Conservation (phyloP, 2,888 invertebrate species). For the Cistogaster globosa region DNA sequence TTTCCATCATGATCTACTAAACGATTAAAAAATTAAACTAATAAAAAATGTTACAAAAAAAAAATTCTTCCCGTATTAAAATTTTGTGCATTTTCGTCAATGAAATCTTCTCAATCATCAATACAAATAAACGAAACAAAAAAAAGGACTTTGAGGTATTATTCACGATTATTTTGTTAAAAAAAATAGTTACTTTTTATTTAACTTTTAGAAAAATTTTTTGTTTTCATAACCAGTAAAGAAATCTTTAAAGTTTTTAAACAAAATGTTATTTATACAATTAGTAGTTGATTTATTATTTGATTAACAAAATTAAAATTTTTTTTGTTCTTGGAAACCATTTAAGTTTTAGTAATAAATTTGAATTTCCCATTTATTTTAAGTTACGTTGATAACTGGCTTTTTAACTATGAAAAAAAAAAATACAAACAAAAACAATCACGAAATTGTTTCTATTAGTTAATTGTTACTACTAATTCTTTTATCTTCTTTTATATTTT, state of each 20-base stretch:
- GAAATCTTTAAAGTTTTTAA: constrained; percentile 38
- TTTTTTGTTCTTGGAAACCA: not conserved
- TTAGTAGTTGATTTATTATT: constrained; percentile 65
- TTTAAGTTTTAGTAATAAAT: constrained; percentile 41
- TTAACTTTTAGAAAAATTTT: constrained; percentile 65
- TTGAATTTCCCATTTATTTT: not conserved
- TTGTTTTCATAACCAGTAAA: constrained; percentile 40
- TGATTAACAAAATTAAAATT: constrained; percentile 36
- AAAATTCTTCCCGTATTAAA: constrained; percentile 65
- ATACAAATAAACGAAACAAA: constrained; percentile 65
- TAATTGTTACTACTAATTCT: constrained; percentile 60
- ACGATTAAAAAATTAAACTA: constrained; percentile 54
- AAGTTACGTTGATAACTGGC: constrained; percentile 42
- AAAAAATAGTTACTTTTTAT: constrained; percentile 63
- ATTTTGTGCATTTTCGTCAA: constrained; percentile 61
- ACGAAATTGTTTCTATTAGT: constrained; percentile 59
- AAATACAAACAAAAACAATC: constrained; percentile 11
- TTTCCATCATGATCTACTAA: constrained; percentile 65
- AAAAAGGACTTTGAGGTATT: constrained; percentile 84
- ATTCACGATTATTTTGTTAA: constrained; percentile 71
- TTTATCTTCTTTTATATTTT: constrained; percentile 48
- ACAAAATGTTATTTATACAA: constrained; percentile 59
- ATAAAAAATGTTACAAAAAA: constrained; percentile 40
- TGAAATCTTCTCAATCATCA: constrained; percentile 71
- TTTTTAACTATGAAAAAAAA: constrained; percentile 38